phyloP scores from a whole-genome alignment of 2,797 vertebrate species.

The Enteromius thamalakanensis region DNA sequence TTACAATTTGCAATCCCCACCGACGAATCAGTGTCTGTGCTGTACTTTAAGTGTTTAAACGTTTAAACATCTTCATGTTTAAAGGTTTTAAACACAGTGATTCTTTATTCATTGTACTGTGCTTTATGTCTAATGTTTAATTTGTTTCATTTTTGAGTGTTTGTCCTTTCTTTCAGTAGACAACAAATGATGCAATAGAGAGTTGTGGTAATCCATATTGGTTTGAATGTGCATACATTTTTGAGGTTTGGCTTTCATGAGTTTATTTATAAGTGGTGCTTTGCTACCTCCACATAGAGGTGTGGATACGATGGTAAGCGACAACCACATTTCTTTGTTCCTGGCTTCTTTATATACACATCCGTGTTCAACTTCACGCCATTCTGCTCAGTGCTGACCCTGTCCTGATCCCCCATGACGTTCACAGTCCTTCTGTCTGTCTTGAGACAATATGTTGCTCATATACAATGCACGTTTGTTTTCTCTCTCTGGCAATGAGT shows the following conservation, averaged over 20 bases:
- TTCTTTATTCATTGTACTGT: conserved; percentile 71
- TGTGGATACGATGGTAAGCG: conserved; percentile 77
- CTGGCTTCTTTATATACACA: conserved; percentile 61
- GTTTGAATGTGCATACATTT: conserved; percentile 60
- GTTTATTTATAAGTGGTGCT: conserved; percentile 66
- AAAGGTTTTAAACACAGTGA: conserved; percentile 76
- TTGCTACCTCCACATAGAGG: conserved; percentile 65
- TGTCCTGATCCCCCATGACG: conserved; percentile 58
- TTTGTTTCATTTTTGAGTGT: conserved; percentile 82
- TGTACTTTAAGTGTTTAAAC: conserved; percentile 72
- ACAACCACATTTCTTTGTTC: conserved; percentile 72
- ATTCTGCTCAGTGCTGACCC: conserved; percentile 55
- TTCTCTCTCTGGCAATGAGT: conserved; percentile 38
- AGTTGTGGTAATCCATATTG: conserved; percentile 64
- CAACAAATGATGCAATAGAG: conserved; percentile 65
- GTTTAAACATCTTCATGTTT: conserved; percentile 80
- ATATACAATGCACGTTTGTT: conserved; percentile 53
- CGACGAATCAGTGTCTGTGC: conserved; percentile 56
- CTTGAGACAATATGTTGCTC: conserved; percentile 39
- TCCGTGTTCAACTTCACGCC: conserved; percentile 58
- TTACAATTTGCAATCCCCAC: conserved; percentile 57
- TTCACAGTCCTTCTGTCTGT: conserved; percentile 48
- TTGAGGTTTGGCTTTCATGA: conserved; percentile 57
- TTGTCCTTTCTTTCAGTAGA: conserved; percentile 73
- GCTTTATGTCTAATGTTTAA: conserved; percentile 79